Percentiles rank a stretch among this genome's conserved stretches.
These are phyloP conservation scores for Caradrina clavipalpis DNA, from an alignment of 2,888 invertebrate species.

Conservation along the genomic window DNA sequence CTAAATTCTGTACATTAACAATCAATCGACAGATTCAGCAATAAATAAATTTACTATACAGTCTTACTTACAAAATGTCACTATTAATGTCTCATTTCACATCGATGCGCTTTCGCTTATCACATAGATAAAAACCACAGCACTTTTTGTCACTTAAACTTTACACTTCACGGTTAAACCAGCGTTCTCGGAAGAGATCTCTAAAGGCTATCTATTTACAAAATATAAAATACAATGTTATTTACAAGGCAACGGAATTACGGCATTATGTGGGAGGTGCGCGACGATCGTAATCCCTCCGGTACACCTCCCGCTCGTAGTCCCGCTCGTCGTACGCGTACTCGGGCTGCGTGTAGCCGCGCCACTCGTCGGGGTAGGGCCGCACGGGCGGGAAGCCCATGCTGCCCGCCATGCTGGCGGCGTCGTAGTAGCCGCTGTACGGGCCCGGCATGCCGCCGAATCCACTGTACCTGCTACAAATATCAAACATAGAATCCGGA, in stretches of 20 bases:
- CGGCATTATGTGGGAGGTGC: slow-evolving; percentile 90
- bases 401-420: slow-evolving; percentile 84
- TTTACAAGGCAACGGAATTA: slow-evolving; percentile 75
- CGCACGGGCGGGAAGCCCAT: slow-evolving; percentile 89
- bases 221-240: slow-evolving; percentile 77
- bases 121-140: slow-evolving; percentile 90
- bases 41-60: slow-evolving; percentile 90
- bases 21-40: slow-evolving; percentile 84
- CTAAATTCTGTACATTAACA: slow-evolving; percentile 87
- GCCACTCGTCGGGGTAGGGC: slow-evolving; percentile 88
- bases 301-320: slow-evolving; percentile 90
- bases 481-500: slow-evolving; percentile 14
- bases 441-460: slow-evolving; percentile 87
- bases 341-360: slow-evolving; percentile 87
- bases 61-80: slow-evolving; percentile 86
- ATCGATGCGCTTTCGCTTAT: slow-evolving; percentile 86
- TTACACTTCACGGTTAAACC: slow-evolving; percentile 81
- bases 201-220: slow-evolving; percentile 83
- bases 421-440: slow-evolving; percentile 85
- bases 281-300: slow-evolving; percentile 92
- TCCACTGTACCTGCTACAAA: slow-evolving; percentile 80
- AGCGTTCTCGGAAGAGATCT: slow-evolving; percentile 80
- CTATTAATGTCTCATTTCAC: slow-evolving; percentile 76
- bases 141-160: slow-evolving; percentile 90
- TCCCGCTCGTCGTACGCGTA: slow-evolving; percentile 90